Evolutionary conservation across 2,113 vertebrate species (phyloP).

Genomic region (Plestiodon gilberti): DNA sequence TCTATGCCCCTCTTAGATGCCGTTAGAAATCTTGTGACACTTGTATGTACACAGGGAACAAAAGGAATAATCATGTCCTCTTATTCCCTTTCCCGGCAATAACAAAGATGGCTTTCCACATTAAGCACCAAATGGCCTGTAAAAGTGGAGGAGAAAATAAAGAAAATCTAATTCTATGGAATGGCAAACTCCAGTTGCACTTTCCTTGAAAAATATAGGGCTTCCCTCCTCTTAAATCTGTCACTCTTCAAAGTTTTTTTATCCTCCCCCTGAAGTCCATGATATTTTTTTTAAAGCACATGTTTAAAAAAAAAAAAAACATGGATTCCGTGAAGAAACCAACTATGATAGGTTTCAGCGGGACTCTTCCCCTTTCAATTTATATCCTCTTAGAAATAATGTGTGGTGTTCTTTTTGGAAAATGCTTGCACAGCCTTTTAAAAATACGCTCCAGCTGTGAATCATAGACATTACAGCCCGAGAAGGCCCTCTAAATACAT

Average conservation of each 20-base stretch:
- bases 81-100: background rate
- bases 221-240: background rate
- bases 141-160: conserved; percentile 38
- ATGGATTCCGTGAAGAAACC: conserved; percentile 24
- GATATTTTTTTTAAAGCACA: background rate
- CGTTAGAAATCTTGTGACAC: background rate
- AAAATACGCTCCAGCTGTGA: conserved; percentile 14
- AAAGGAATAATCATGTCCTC: background rate
- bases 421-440: conserved; percentile 28
- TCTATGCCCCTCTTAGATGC: background rate
- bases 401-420: background rate
- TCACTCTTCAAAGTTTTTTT: background rate
- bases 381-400: conserved; percentile 23
- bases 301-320: background rate
- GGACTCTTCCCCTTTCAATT: background rate
- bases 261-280: background rate
- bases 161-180: background rate
- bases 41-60: background rate
- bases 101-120: background rate
- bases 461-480: conserved; percentile 19
- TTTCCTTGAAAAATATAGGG: background rate
- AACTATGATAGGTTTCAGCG: background rate
- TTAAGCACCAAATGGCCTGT: conserved; percentile 28
- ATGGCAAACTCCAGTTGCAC: background rate
- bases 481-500: conserved; percentile 21